phyloP scores from a whole-genome alignment of 2,888 invertebrate genomes.

The Pocota personata region DNA sequence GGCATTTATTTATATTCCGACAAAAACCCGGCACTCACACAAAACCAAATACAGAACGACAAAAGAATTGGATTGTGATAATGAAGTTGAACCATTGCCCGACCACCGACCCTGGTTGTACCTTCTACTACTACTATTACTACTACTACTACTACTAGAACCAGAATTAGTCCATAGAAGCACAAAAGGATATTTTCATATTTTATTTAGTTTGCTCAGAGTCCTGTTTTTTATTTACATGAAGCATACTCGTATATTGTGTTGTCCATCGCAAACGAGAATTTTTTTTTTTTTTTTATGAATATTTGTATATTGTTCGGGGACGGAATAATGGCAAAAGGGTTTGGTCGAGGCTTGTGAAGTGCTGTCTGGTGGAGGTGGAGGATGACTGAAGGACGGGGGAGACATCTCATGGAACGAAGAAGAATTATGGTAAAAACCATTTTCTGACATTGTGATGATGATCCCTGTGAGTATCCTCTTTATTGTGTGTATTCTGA shows the following conservation, averaged over 20 bases:
- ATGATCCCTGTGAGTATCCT: slow-evolving; percentile 42
- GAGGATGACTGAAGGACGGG: neutral
- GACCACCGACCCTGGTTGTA: neutral
- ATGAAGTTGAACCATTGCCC: slow-evolving; percentile 10
- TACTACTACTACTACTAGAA: neutral
- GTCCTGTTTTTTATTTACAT: slow-evolving; percentile 40
- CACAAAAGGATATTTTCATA: slow-evolving; percentile 48
- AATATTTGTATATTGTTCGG: slow-evolving; percentile 31
- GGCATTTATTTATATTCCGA: neutral
- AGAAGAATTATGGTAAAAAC: slow-evolving; percentile 25
- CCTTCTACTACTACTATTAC: neutral
- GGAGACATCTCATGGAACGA: neutral
- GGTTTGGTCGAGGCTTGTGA: slow-evolving; percentile 2
- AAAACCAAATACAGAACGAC: neutral
- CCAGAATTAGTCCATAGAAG: neutral
- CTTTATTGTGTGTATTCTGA: slow-evolving; percentile 9
- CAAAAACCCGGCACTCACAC: neutral
- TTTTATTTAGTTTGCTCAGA: slow-evolving; percentile 55
- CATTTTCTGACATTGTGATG: slow-evolving; percentile 50
- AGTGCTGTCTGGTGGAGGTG: slow-evolving; percentile 2
- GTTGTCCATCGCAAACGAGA: slow-evolving; percentile 43
- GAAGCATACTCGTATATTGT: slow-evolving; percentile 47
- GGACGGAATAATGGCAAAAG: slow-evolving; percentile 21
- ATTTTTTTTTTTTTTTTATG: slow-evolving; percentile 21
- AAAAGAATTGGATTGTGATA: slow-evolving; percentile 30